Percentiles rank a stretch among this genome's conserved stretches.
phyloP scores from a whole-genome alignment of 92 coral and sea anemone genomes.

The Palythoa grandiflora region DNA sequence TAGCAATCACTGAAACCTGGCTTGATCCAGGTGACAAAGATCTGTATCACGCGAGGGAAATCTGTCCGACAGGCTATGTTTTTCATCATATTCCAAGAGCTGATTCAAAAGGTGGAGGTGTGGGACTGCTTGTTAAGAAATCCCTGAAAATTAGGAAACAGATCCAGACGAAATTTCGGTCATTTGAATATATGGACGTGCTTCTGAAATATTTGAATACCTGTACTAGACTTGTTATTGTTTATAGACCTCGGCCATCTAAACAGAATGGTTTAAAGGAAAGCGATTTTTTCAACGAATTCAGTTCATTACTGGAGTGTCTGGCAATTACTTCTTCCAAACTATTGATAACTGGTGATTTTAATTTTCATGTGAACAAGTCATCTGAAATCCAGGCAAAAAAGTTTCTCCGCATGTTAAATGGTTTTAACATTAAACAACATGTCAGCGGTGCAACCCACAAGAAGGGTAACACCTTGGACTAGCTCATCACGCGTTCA shows the following conservation, averaged over 20 bases:
- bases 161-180: too few species aligned
- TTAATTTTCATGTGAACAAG: constrained; percentile 19
- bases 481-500: constrained; percentile 40
- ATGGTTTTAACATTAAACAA: constrained; percentile 8
- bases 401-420: constrained; percentile 23
- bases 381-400: background rate
- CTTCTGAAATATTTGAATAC: background rate
- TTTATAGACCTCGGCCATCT: constrained; percentile 32
- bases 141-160: too few species aligned
- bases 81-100: too few species aligned
- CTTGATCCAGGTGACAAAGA: too few species aligned
- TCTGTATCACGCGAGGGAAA: too few species aligned
- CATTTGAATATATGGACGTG: too few species aligned
- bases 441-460: constrained; percentile 12
- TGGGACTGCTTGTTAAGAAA: too few species aligned
- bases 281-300: constrained; percentile 11
- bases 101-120: too few species aligned
- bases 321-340: constrained; percentile 2
- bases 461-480: constrained; percentile 38
- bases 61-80: too few species aligned
- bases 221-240: constrained; percentile 21
- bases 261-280: constrained; percentile 24
- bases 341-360: background rate
- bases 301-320: background rate
- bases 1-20: too few species aligned